Evolutionary conservation across 2,888 invertebrate genomes (phyloP), one percentile per base, ranked within the genome.

Genomic region (Axea sp.): DNA sequence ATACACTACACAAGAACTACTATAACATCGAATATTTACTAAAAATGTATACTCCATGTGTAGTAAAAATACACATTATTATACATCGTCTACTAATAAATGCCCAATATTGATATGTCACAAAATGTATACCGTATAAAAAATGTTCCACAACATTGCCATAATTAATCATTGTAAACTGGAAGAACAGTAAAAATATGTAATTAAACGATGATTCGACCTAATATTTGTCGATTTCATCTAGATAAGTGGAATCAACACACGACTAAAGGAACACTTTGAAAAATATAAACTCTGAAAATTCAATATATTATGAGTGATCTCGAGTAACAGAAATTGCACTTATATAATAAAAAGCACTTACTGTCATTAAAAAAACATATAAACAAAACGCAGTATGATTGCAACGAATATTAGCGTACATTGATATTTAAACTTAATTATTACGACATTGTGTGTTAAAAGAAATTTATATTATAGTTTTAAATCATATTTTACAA

Each of bases 51-150:
- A 37, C 65, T 24, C 6, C 7, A 6, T 24, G 7, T 24, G 9
- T 8, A 30, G 17, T 17, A 30, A 31, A 47, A 47, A 31, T 11
- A 47, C 37, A 39, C 8, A 15, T n/a, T 30, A 19, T 30, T 6
- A 17, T 47, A 9, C 9, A 31, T 19, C n/a, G 15, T 28, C 30
- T 71, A 68, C n/a, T 64, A 62, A 73, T 76, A 81, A 84, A 84
- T 84, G 84, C 82, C 84, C 83, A 78, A 79, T 82, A 82, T 75
- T 82, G 84, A 84, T 84, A 84, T 84, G 84, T 37, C 6, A 37
- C n/a, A 26, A 55, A 55, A 55, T 26, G 12, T n/a, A 26, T 24
- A 35, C 19, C n/a, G n/a, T 17, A 1, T n/a, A 51, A 26, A 22
- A 24, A 22, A 17, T 11, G 5, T 11, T 11, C 4, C 1, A 17